Conservation (phyloP, 2,797 vertebrate species). For the Platyrinchus mystaceus region DNA sequence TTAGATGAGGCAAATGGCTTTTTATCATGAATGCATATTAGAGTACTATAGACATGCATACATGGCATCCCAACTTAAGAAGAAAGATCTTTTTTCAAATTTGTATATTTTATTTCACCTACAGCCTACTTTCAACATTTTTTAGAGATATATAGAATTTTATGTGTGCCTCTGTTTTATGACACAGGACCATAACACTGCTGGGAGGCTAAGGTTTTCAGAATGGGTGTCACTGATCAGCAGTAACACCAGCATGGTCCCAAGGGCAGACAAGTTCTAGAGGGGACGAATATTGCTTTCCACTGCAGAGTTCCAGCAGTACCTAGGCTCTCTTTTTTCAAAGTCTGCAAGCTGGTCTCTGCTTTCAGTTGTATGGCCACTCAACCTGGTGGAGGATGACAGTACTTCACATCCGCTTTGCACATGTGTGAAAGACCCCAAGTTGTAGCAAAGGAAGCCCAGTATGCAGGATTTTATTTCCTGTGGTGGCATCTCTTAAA, state of each 20-base stretch:
- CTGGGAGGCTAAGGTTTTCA: background rate
- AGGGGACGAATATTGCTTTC: background rate
- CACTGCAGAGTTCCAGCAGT: background rate
- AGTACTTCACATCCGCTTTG: background rate
- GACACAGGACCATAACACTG: background rate
- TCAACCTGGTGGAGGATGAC: background rate
- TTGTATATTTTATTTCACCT: background rate
- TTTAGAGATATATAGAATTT: background rate
- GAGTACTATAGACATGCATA: background rate
- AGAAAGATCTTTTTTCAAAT: background rate
- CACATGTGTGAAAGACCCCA: background rate
- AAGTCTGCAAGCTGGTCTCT: background rate
- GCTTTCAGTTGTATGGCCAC: background rate
- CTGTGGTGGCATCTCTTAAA: background rate
- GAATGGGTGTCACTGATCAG: background rate
- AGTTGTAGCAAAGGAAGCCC: background rate
- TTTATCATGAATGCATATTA: background rate
- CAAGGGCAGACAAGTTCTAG: background rate
- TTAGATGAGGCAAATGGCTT: background rate
- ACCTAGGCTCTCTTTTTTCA: background rate
- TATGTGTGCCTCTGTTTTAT: background rate
- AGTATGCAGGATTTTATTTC: background rate
- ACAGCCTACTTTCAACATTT: background rate
- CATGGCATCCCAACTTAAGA: background rate
- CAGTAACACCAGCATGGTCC: background rate